Base-by-base conservation (phyloP, 2,113 vertebrate species). In the Dunckerocampus dactyliophorus region DNA sequence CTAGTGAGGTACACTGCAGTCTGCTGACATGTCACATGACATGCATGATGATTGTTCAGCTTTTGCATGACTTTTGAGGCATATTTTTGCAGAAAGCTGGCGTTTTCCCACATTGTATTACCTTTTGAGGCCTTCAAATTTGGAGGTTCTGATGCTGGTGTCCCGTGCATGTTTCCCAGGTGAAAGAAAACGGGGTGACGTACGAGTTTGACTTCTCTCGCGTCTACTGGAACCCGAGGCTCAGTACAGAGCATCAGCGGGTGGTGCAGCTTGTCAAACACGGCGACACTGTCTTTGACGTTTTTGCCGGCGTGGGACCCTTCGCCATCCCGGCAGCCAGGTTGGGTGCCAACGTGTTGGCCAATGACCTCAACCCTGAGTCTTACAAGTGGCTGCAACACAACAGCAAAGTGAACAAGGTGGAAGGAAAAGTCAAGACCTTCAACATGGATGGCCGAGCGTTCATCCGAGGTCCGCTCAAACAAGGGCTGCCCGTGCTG, bases 171-270 rank as follows among this genome's bases (percentile, higher is more conserved):
- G 13, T 55, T 19, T 46, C 65, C 6, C 88, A 99, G 97, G 94
- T 98, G 65, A 95, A 92, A 74, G 97, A 99, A 88, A 95, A 98
- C 9, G 92, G 92, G 11, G 76, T 90, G 21, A 68, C 57, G 0
- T 99, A 96, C 3, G 95, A 99, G 66, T 92, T 99, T 88, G 97
- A 99, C 85, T 99, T 99, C 22, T 95, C 96, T 17, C 90, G 90
- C 49, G 96, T 99, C 1, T 99, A 98, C 81, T 99, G 97, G 97
- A 99, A 99, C 82, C 90, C 97, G 0, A 93, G 96, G n/a, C 94
- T 99, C 19, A 91, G 88, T 80, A 98, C 96, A 0, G 96, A 99
- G 70, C 97, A 95, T 15, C 59, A 90, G 63, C 93, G 97, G 0
- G 86, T 99, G 0, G 82, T 92, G 51, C 79, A 83, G 62, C 90